Evolutionary conservation across 2,797 vertebrate genomes (phyloP).

Genomic region (Artibeus lituratus): DNA sequence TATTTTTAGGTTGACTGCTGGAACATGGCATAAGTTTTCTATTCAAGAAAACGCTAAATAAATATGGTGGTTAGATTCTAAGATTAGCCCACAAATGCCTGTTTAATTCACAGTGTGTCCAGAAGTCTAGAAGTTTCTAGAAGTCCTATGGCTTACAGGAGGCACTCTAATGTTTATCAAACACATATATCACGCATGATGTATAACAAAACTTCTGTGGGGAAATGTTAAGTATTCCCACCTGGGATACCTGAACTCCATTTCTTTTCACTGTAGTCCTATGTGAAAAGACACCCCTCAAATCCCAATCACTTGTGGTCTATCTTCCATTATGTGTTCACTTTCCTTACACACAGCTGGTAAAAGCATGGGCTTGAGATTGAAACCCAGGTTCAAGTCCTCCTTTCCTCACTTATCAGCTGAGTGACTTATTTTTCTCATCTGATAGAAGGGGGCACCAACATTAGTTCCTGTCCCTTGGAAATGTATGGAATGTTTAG

Average conservation of each 20-base stretch:
- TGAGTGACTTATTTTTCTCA: not conserved
- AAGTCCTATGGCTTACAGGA: not conserved
- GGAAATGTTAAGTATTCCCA: not conserved
- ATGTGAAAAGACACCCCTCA: not conserved
- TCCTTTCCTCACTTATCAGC: not conserved
- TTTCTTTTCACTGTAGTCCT: not conserved
- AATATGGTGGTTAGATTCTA: not conserved
- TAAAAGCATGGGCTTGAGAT: not conserved
- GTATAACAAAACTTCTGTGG: not conserved
- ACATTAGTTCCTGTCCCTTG: not conserved
- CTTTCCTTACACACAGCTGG: not conserved
- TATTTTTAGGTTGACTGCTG: not conserved
- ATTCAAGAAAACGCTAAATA: not conserved
- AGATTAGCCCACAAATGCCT: not conserved
- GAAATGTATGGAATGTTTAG: not conserved
- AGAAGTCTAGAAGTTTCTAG: not conserved
- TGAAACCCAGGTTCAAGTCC: not conserved
- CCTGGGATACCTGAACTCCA: not conserved
- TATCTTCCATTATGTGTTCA: not conserved
- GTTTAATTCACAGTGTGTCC: not conserved
- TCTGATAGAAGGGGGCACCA: not conserved
- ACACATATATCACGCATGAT: not conserved
- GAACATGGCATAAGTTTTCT: not conserved
- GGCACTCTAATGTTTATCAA: not conserved
- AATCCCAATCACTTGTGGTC: not conserved